phyloP scores from a whole-genome alignment of 1,140 invertebrate genomes.

The Bathynomus jamesi region DNA sequence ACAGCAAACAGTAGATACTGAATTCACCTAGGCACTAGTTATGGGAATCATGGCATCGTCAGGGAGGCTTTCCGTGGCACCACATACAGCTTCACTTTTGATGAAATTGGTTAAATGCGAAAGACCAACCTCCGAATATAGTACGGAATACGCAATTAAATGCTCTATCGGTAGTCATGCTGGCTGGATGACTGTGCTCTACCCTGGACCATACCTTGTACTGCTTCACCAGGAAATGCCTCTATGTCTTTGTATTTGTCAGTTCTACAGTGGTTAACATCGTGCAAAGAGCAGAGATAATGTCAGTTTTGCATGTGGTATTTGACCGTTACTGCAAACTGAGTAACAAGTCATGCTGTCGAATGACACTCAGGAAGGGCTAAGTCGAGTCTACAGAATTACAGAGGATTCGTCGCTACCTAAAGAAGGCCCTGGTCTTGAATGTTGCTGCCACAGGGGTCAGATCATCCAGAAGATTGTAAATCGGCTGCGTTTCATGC shows the following conservation, averaged over 20 bases:
- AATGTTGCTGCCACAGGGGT: not conserved
- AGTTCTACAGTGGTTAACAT: conserved; percentile 4
- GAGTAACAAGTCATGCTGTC: conserved; percentile 5
- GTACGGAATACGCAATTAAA: too few species aligned
- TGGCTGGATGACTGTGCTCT: conserved; percentile 8
- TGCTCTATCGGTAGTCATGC: too few species aligned
- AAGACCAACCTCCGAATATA: too few species aligned
- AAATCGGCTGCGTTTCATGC: not conserved
- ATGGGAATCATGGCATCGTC: too few species aligned
- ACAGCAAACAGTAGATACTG: too few species aligned
- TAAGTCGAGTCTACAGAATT: conserved; percentile 4
- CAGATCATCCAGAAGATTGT: conserved; percentile 11
- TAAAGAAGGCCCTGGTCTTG: not conserved
- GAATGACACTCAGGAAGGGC: not conserved
- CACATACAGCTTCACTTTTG: too few species aligned
- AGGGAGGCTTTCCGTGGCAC: too few species aligned
- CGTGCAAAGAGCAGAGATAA: not conserved
- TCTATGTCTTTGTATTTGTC: conserved; percentile 2
- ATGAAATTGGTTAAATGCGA: too few species aligned
- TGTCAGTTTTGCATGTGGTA: too few species aligned
- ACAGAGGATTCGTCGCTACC: conserved; percentile 4
- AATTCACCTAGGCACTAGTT: too few species aligned
- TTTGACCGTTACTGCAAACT: conserved; percentile 4
- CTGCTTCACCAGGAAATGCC: conserved; percentile 5
- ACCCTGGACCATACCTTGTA: conserved; percentile 9